Evolutionary conservation across 2,888 invertebrate genomes (phyloP).

Genomic region (Anticlea derivata): DNA sequence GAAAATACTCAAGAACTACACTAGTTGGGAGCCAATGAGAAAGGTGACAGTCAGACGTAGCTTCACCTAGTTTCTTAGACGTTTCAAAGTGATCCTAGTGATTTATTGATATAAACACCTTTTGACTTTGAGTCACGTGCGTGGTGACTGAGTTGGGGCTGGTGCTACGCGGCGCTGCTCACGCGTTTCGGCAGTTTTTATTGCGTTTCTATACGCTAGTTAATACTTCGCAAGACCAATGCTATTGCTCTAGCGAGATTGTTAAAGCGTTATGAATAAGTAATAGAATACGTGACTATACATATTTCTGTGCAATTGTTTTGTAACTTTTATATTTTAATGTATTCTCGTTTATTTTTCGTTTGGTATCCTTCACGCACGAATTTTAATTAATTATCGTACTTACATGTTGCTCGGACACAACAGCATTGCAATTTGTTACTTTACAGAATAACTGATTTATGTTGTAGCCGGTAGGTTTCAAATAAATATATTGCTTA

Average conservation of each 20-base stretch:
- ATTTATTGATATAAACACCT: too few species aligned
- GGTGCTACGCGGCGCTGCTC: too few species aligned
- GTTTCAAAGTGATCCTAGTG: too few species aligned
- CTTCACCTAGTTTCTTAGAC: too few species aligned
- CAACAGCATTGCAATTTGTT: constrained; percentile 18
- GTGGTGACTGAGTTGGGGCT: too few species aligned
- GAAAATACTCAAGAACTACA: not conserved
- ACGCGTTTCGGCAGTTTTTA: too few species aligned
- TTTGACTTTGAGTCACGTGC: too few species aligned
- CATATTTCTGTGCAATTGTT: constrained; percentile 11
- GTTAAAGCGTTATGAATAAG: constrained; percentile 11
- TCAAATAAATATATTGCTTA: constrained; percentile 17
- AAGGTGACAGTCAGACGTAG: too few species aligned
- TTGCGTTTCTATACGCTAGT: constrained; percentile 8
- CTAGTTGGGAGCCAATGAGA: too few species aligned
- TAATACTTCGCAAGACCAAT: not conserved
- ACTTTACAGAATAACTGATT: constrained; percentile 1
- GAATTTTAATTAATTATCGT: constrained; percentile 11
- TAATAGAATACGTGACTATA: constrained; percentile 11
- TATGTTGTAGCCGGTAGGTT: not conserved
- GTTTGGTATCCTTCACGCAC: constrained; percentile 15
- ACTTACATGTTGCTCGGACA: constrained; percentile 19
- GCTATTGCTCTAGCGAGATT: not conserved
- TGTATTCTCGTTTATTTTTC: constrained; percentile 9
- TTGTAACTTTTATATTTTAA: constrained; percentile 9